These are phyloP conservation scores for Antheraea assamensis DNA, from an alignment of 2,888 invertebrate genomes.

Conservation along the genomic window DNA sequence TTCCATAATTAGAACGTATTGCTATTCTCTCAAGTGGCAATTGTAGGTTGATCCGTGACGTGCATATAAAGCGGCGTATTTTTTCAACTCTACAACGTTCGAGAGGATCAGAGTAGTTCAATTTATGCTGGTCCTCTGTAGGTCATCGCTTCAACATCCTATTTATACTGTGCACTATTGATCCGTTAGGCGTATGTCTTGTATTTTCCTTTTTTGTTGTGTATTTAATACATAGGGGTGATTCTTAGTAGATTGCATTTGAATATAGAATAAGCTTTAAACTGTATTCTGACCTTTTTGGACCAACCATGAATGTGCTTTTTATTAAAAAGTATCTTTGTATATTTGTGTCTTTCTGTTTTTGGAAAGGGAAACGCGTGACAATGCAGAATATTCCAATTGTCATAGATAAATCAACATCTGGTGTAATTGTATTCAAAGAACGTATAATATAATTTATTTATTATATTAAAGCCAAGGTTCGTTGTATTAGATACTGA, in stretches of 20 bases:
- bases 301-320: no score
- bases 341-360: no score
- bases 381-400: no score
- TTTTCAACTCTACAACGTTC: background rate
- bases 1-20: background rate
- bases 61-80: background rate
- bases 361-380: no score
- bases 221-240: background rate
- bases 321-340: no score
- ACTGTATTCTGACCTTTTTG: no score
- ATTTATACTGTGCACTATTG: constrained; percentile 59
- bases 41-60: constrained; percentile 1
- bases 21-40: background rate
- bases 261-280: no score
- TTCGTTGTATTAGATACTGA: no score
- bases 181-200: constrained; percentile 28
- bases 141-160: constrained; percentile 49
- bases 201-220: background rate
- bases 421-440: no score
- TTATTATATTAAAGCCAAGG: no score
- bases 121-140: constrained; percentile 23
- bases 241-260: background rate
- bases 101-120: constrained; percentile 20
- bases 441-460: no score
- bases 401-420: no score